Conservation (phyloP, 2,113 vertebrate genomes). For the Triplophysa rosa region DNA sequence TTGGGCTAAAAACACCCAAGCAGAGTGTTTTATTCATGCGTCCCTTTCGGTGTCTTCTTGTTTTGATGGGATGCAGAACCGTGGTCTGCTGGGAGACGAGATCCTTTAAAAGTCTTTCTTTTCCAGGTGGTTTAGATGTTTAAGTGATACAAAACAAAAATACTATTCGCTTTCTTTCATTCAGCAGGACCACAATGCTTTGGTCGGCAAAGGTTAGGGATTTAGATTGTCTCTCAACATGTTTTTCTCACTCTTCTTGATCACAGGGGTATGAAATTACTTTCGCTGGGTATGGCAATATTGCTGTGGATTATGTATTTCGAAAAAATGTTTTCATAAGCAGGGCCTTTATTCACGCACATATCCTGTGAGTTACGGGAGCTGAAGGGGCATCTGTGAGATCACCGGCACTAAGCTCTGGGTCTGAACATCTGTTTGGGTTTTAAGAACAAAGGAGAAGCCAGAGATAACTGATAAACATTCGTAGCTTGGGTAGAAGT, state of each 20-base stretch:
- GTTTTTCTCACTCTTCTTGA: conserved; percentile 45
- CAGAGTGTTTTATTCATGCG: conserved; percentile 21
- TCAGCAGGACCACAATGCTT: neutral
- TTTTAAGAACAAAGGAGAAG: conserved; percentile 59
- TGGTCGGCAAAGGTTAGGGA: conserved; percentile 46
- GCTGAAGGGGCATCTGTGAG: conserved; percentile 40
- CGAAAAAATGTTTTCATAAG: conserved; percentile 51
- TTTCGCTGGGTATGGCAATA: conserved; percentile 38
- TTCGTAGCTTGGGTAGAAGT: conserved; percentile 49
- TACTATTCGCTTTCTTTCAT: conserved; percentile 48
- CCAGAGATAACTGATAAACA: conserved; percentile 59
- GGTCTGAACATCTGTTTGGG: conserved; percentile 64
- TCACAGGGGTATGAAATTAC: conserved; percentile 51
- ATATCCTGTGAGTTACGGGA: conserved; percentile 38
- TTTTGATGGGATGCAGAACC: conserved; percentile 15
- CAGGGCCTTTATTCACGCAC: conserved; percentile 42
- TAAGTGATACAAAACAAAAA: conserved; percentile 75
- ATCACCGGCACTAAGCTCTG: conserved; percentile 34
- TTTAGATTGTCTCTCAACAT: conserved; percentile 27
- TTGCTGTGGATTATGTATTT: conserved; percentile 35
- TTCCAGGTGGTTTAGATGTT: conserved; percentile 70
- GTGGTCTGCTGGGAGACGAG: conserved; percentile 22
- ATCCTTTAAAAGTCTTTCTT: conserved; percentile 44
- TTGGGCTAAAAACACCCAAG: conserved; percentile 35
- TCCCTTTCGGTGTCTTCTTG: conserved; percentile 4